A percentile compares a stretch with the other conserved stretches of the same genome.
phyloP scores from a whole-genome alignment of 2,113 vertebrate species.

The Triplophysa tibetana region DNA sequence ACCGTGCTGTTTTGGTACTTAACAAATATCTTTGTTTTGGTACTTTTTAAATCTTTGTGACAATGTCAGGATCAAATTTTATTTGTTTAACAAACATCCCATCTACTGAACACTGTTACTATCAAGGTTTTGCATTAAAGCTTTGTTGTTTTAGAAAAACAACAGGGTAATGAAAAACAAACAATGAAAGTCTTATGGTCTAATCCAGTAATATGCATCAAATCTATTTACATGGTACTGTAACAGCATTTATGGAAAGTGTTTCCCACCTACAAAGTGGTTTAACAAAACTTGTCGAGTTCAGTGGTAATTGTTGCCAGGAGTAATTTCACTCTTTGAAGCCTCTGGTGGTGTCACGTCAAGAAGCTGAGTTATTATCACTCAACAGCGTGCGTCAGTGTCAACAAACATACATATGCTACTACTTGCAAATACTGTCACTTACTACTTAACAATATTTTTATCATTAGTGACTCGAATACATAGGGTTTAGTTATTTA shows the following conservation, averaged over 20 bases:
- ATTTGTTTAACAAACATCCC: too few relatives aligned
- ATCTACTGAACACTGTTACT: too few relatives aligned
- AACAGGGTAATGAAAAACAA: background rate
- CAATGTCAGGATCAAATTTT: too few relatives aligned
- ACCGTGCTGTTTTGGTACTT: too few relatives aligned
- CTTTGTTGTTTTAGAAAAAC: too few relatives aligned
- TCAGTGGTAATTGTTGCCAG: background rate
- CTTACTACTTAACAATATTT: background rate
- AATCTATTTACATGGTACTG: background rate
- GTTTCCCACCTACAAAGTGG: background rate
- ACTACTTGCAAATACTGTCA: background rate
- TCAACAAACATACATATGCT: constrained; percentile 1
- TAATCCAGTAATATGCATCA: background rate
- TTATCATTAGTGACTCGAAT: background rate
- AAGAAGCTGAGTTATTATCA: constrained; percentile 16
- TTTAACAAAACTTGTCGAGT: constrained; percentile 4
- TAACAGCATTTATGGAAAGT: background rate
- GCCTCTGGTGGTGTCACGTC: background rate
- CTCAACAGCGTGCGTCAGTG: background rate
- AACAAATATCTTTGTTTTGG: too few relatives aligned
- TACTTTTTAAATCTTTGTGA: too few relatives aligned
- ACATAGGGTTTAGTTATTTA: too few relatives aligned
- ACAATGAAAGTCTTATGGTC: background rate
- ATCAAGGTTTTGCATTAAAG: too few relatives aligned
- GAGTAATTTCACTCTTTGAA: background rate